phyloP scores from a whole-genome alignment of 2,797 vertebrate genomes.

The Lacerta bilineata region DNA sequence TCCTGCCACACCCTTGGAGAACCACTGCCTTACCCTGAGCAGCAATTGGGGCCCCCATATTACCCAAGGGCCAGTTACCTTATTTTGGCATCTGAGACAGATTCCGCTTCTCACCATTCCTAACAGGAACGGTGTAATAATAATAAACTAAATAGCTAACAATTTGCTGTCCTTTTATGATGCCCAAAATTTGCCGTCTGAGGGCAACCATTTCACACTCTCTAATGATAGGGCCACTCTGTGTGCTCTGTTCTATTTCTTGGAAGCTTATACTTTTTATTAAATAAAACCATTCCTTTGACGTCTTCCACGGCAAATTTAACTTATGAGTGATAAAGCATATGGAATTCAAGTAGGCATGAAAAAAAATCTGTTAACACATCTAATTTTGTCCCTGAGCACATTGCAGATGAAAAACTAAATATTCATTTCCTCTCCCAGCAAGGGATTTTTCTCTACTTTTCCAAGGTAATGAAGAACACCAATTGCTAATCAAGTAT shows the following conservation, averaged over 20 bases:
- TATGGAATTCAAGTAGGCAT: neutral
- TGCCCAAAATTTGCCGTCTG: neutral
- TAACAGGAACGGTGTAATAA: neutral
- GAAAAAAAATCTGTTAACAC: neutral
- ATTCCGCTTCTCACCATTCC: neutral
- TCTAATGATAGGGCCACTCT: too few relatives aligned
- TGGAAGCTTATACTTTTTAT: neutral
- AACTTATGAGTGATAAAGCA: neutral
- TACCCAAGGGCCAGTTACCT: neutral
- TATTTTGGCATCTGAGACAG: neutral
- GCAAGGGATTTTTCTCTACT: accelerated
- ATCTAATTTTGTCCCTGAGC: neutral
- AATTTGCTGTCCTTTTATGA: neutral
- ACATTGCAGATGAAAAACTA: neutral
- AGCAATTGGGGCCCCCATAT: neutral
- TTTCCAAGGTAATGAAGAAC: accelerated
- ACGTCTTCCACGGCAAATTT: neutral
- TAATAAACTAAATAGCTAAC: neutral
- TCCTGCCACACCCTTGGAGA: too few relatives aligned
- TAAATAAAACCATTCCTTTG: neutral
- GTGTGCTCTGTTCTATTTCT: neutral
- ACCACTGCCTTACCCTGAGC: neutral
- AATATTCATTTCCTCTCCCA: neutral
- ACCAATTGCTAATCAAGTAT: accelerated
- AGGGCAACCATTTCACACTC: neutral